A percentile compares a stretch with the other conserved stretches of the same genome.
These are phyloP conservation scores for Ispidina picta DNA, from an alignment of 2,797 vertebrate species.

Conservation along the genomic window DNA sequence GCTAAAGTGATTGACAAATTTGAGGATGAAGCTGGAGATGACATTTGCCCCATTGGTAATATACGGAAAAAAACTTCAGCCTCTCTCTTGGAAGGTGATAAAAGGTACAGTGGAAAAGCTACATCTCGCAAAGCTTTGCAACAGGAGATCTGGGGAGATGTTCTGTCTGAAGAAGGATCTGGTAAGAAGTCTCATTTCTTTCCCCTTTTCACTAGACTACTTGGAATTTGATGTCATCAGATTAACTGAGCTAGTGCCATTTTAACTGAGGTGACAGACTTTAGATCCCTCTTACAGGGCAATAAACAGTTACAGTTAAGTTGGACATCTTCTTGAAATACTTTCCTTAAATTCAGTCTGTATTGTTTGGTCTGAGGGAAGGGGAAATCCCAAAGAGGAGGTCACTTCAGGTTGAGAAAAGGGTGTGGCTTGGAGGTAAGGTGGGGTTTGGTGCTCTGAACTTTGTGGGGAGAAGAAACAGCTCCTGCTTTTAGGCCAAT, in stretches of 20 bases:
- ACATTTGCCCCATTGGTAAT: conserved; percentile 65
- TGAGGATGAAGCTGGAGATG: conserved; percentile 78
- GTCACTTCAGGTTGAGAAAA: neutral
- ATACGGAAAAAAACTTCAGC: conserved; percentile 80
- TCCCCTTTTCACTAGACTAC: neutral
- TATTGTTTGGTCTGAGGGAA: neutral
- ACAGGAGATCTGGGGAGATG: conserved; percentile 79
- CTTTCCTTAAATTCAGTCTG: neutral
- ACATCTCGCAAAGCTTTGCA: conserved; percentile 84
- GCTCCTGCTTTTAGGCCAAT: neutral
- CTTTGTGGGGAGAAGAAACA: neutral
- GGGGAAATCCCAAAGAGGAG: neutral
- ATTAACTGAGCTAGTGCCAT: neutral
- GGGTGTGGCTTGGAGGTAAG: neutral
- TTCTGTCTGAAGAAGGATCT: conserved; percentile 68
- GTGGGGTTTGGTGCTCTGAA: neutral
- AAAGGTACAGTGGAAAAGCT: conserved; percentile 86
- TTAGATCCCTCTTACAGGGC: neutral
- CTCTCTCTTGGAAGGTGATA: conserved; percentile 84
- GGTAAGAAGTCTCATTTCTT: conserved; percentile 59
- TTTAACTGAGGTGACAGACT: neutral
- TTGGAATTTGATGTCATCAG: neutral
- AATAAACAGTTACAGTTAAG: neutral
- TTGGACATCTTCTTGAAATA: neutral
- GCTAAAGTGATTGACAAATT: conserved; percentile 89